phyloP scores from a whole-genome alignment of 2,113 vertebrate species.

The Strix aluco region DNA sequence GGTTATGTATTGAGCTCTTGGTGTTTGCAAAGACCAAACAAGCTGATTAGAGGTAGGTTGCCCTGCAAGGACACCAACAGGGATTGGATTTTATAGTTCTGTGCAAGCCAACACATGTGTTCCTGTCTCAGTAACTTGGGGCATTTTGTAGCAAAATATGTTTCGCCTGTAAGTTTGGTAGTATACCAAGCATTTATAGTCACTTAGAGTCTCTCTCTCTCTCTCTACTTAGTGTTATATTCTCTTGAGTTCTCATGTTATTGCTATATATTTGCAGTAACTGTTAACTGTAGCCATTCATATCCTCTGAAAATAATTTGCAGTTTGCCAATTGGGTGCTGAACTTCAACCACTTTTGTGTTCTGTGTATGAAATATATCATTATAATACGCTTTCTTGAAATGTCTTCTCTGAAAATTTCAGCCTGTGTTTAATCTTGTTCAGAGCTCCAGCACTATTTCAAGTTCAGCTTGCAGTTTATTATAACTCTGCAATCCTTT shows the following conservation, averaged over 20 bases:
- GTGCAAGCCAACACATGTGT: background rate
- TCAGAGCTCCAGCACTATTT: slow-evolving; percentile 16
- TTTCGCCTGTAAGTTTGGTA: background rate
- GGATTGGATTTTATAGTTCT: background rate
- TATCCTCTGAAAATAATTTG: background rate
- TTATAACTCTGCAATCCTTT: slow-evolving; percentile 9
- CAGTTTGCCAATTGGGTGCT: background rate
- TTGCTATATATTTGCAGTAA: background rate
- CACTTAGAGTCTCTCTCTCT: background rate
- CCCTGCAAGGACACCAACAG: background rate
- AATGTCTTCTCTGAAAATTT: slow-evolving; percentile 8
- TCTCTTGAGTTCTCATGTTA: background rate
- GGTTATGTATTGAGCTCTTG: background rate
- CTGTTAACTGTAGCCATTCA: background rate
- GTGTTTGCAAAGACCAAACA: background rate
- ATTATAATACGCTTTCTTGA: background rate
- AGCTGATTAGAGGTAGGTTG: background rate
- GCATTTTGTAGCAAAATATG: slow-evolving; percentile 36
- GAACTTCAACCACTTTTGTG: background rate
- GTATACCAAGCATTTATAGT: background rate
- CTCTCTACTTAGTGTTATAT: background rate
- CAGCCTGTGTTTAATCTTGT: slow-evolving; percentile 33
- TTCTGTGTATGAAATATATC: background rate
- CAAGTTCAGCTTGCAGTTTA: slow-evolving; percentile 20
- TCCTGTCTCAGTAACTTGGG: background rate